Base-by-base conservation (phyloP, 2,113 vertebrate genomes). In the Callorhinus ursinus region DNA sequence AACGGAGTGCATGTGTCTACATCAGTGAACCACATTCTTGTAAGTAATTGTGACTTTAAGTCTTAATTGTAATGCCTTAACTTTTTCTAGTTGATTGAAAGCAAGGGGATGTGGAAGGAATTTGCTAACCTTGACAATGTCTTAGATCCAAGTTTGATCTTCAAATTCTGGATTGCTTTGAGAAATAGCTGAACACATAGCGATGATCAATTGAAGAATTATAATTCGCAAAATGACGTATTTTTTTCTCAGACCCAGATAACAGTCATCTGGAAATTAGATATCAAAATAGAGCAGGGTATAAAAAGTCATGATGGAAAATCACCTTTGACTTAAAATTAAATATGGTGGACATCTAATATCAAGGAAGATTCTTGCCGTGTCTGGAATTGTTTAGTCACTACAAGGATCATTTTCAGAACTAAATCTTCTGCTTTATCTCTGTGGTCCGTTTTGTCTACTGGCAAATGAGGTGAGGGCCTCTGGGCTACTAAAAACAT, bases 401-500 rank as follows among this genome's bases (percentile, higher is more conserved):
- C 9, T 63, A 18, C 11, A 49, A 57, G 2, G 31, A 46, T 92
- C 7, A 69, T 89, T 93, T 88, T 81, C 31, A 59, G 83, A 88
- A 36, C 13, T 14, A 59, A 49, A 71, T 21, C 63, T 67, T 94
- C 39, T 86, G 39, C 24, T 88, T 16, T 82, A 49, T 19, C 21
- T 46, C 46, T 33, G 3, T 28, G 22, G 10, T 63, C 16, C 13
- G 13, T 46, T 95, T 91, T 77, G 8, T 82, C 31, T 71, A 74
- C 49, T 69, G n/a, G 63, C 15, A 71, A n/a, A n/a, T 61, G 36
- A 79, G 19, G 49, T 79, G 42, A 39, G 5, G 19, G 33, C 0
- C 28, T 26, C 13, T 42, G 88, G 31, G 13, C 10, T 90, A 93
- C 94, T 76, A 81, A 59, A 89, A 95, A 88, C 39, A 84, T 86